Percentiles rank a stretch among this genome's conserved stretches.
Conservation (phyloP, 2,113 vertebrate species). For the Pogona vitticeps region DNA sequence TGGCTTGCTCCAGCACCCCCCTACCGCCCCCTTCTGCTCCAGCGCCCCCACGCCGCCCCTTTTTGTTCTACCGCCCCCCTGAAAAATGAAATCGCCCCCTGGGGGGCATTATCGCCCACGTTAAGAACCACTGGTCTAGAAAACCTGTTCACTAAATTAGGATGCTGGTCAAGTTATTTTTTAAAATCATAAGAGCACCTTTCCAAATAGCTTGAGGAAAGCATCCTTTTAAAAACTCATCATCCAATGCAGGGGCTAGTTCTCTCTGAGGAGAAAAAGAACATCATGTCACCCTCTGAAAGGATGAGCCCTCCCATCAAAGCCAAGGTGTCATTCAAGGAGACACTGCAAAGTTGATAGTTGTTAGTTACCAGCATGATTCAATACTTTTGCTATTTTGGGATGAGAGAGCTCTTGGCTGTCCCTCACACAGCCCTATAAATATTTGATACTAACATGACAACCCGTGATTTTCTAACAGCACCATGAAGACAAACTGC, state of each 20-base stretch:
- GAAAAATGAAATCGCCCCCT: no score
- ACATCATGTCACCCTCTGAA: neutral
- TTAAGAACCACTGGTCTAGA: no score
- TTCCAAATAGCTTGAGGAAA: neutral
- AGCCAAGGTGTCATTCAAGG: neutral
- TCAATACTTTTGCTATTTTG: neutral
- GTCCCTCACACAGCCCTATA: fast-evolving
- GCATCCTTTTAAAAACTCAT: neutral
- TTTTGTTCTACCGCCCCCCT: no score
- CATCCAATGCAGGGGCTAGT: neutral
- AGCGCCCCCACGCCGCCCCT: no score
- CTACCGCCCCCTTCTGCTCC: no score
- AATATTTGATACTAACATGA: neutral
- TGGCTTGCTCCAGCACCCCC: no score
- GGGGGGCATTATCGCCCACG: no score
- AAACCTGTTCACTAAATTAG: no score
- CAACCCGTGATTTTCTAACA: neutral
- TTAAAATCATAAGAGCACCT: neutral
- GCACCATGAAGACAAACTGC: fast-evolving
- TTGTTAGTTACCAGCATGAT: neutral
- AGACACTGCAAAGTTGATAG: neutral
- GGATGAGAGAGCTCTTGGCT: neutral
- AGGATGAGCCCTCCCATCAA: conserved; percentile 32
- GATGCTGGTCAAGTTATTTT: neutral
- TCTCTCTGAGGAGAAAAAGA: neutral